phyloP scores from a whole-genome alignment of 2,888 invertebrate species.

The Dioctria rufipes region DNA sequence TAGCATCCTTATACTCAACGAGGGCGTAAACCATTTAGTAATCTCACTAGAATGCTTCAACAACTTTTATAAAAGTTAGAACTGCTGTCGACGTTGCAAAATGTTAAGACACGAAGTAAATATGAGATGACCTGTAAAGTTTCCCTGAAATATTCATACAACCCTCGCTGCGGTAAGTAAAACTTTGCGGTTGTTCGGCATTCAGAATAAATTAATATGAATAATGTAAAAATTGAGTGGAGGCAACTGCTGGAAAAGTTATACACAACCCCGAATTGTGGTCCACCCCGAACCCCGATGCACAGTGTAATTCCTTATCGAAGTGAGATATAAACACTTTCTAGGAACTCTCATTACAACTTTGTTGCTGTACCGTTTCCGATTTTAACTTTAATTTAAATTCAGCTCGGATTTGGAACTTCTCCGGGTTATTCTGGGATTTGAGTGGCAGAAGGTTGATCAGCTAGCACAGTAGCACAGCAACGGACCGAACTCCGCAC shows the following conservation, averaged over 20 bases:
- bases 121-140: constrained; percentile 37
- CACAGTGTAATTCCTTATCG: constrained; percentile 13
- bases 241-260: neutral
- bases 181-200: constrained; percentile 38
- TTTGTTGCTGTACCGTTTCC: constrained; percentile 30
- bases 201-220: constrained; percentile 46
- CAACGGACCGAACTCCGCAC: neutral
- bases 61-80: constrained; percentile 38
- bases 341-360: constrained; percentile 29
- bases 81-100: constrained; percentile 18
- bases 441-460: neutral
- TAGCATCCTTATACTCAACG: neutral
- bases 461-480: neutral
- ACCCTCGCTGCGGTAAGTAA: constrained; percentile 33
- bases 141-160: constrained; percentile 42
- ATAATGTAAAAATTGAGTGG: constrained; percentile 39
- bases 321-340: constrained; percentile 32
- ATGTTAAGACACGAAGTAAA: constrained; percentile 35
- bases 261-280: constrained; percentile 20
- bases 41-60: constrained; percentile 21
- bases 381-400: constrained; percentile 36
- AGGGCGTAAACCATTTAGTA: constrained; percentile 29
- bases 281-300: neutral
- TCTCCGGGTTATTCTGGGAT: constrained; percentile 7
- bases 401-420: constrained; percentile 21